Evolutionary conservation across 2,888 invertebrate species (phyloP).

Genomic region (Ashinkailepas kermadecensis): DNA sequence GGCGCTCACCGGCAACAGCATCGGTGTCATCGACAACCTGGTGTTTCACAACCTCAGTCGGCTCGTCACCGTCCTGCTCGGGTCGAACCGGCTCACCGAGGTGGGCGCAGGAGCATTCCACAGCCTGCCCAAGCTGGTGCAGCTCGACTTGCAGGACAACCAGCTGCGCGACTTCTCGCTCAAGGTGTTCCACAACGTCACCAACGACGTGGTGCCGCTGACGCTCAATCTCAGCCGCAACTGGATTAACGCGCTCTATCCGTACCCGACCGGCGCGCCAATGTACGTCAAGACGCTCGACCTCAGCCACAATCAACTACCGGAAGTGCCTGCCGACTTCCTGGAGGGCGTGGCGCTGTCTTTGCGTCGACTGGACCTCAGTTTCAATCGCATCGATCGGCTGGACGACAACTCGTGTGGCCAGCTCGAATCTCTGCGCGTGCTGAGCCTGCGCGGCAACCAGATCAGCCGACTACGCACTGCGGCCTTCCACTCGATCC

Average conservation of each 20-base stretch:
- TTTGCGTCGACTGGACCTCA: conserved; percentile 60
- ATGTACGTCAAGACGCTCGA: conserved; percentile 62
- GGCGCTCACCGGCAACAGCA: conserved; percentile 65
- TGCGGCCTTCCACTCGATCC: conserved; percentile 66
- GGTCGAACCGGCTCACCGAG: conserved; percentile 67
- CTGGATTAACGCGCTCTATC: conserved; percentile 47
- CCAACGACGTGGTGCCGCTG: conserved; percentile 56
- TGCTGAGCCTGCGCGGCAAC: conserved; percentile 65
- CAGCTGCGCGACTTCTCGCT: conserved; percentile 60
- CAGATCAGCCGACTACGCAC: conserved; percentile 61
- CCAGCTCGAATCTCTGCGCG: conserved; percentile 53
- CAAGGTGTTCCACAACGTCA: conserved; percentile 60
- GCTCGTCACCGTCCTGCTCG: conserved; percentile 71
- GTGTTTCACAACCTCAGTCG: conserved; percentile 69
- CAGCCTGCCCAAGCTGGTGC: conserved; percentile 64
- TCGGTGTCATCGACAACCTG: conserved; percentile 59
- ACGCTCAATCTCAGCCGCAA: conserved; percentile 70
- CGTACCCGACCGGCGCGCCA: conserved; percentile 43
- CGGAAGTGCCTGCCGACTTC: conserved; percentile 54
- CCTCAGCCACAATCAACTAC: conserved; percentile 59
- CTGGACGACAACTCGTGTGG: conserved; percentile 64
- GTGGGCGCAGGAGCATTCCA: conserved; percentile 66
- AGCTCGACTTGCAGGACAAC: conserved; percentile 73
- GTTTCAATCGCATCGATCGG: conserved; percentile 62
- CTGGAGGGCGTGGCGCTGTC: conserved; percentile 57